phyloP scores from a whole-genome alignment of 1,140 invertebrate species.

The Forficula auricularia region DNA sequence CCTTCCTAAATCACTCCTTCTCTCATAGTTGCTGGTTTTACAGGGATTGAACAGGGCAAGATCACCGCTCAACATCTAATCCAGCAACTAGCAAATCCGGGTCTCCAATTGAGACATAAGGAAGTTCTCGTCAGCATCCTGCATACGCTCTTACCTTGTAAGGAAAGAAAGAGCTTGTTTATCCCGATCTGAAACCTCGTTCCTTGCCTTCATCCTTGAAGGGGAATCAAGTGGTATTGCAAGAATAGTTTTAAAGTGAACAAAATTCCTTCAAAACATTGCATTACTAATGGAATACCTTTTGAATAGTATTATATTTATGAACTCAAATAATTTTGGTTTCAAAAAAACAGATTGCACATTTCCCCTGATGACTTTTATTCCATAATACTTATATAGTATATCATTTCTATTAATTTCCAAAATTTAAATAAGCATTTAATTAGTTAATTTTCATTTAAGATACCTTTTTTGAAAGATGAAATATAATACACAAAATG shows the following conservation, averaged over 20 bases:
- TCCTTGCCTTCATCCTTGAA: background rate
- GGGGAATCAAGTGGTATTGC: slow-evolving; percentile 1
- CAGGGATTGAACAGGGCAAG: slow-evolving; percentile 48
- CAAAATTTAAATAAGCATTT: too few species aligned
- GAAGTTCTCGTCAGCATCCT: slow-evolving; percentile 52
- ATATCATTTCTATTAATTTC: too few species aligned
- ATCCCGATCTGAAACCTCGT: too few species aligned
- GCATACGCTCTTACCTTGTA: slow-evolving; percentile 20
- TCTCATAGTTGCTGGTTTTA: slow-evolving; percentile 4
- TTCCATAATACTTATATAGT: too few species aligned
- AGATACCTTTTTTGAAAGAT: too few species aligned
- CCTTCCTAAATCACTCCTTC: background rate
- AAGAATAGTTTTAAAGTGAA: slow-evolving; percentile 2
- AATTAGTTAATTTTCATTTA: too few species aligned
- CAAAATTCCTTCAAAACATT: slow-evolving; percentile 4
- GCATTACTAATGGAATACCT: background rate
- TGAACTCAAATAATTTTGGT: too few species aligned
- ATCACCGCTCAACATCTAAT: slow-evolving; percentile 53
- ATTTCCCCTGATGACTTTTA: too few species aligned
- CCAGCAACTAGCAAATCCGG: slow-evolving; percentile 53
- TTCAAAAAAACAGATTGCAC: too few species aligned
- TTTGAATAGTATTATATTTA: too few species aligned
- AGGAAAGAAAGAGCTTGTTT: too few species aligned
- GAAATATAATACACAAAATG: too few species aligned
- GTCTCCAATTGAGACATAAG: slow-evolving; percentile 46